A percentile compares a stretch with the other conserved stretches of the same genome.
phyloP scores from a whole-genome alignment of 1,140 invertebrate genomes.

The Kradibia gibbosae region DNA sequence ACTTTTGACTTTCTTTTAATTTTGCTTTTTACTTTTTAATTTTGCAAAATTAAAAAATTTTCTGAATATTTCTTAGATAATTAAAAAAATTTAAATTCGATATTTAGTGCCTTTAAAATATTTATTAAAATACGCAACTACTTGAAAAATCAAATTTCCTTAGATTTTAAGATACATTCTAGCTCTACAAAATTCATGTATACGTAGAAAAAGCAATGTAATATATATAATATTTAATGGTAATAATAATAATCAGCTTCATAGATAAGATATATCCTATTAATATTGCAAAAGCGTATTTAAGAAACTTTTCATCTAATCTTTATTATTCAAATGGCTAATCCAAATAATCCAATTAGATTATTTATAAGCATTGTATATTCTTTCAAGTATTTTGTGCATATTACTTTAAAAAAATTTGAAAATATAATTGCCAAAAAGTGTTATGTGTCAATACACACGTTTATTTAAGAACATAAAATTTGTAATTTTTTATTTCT shows the following conservation, averaged over 20 bases:
- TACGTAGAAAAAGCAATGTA: conserved; percentile 1
- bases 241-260: conserved; percentile 2
- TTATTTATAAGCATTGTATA: conserved; percentile 52
- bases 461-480: too few relatives aligned
- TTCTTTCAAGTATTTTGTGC: conserved; percentile 58
- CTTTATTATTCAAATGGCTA: conserved; percentile 22
- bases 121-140: conserved; percentile 24
- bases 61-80: conserved; percentile 12
- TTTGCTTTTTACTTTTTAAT: too few relatives aligned
- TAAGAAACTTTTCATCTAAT: conserved; percentile 43
- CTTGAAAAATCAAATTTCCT: conserved; percentile 34
- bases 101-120: conserved; percentile 28
- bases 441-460: too few relatives aligned
- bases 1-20: conserved; percentile 46
- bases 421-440: too few relatives aligned
- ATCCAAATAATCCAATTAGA: background rate
- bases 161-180: conserved; percentile 45
- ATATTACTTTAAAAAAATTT: conserved; percentile 35
- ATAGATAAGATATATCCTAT: background rate
- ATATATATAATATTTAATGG: conserved; percentile 10
- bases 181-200: conserved; percentile 29
- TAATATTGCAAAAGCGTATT: conserved; percentile 12
- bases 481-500: too few relatives aligned
- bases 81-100: conserved; percentile 19
- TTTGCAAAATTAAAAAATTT: conserved; percentile 22